Evolutionary conservation across 1,140 invertebrate genomes (phyloP).

Genomic region (Rhagoletis zephyria): DNA sequence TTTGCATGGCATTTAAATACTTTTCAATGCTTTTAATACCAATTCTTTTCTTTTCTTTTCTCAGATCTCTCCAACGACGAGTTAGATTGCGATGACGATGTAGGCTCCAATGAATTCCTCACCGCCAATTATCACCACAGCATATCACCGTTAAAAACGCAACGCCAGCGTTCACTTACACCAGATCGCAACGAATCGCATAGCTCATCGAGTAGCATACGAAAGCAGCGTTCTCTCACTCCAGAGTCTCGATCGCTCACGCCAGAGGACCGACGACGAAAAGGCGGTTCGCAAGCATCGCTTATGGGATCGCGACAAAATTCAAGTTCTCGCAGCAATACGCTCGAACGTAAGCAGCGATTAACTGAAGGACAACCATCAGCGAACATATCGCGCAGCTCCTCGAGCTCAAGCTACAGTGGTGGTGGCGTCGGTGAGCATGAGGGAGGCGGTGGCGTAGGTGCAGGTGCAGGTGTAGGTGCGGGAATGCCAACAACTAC

Average conservation of each 20-base stretch:
- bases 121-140: slow-evolving; percentile 65
- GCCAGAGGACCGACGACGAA: slow-evolving; percentile 69
- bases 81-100: slow-evolving; percentile 67
- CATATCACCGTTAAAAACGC: slow-evolving; percentile 67
- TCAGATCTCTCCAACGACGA: slow-evolving; percentile 72
- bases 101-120: slow-evolving; percentile 66
- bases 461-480: neutral
- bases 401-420: slow-evolving; percentile 72
- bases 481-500: neutral
- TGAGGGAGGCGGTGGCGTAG: neutral
- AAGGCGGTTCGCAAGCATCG: slow-evolving; percentile 69
- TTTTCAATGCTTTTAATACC: neutral
- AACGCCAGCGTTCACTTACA: slow-evolving; percentile 68
- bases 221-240: slow-evolving; percentile 71
- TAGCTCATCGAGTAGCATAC: slow-evolving; percentile 67
- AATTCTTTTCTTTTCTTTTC: neutral
- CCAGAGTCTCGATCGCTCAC: slow-evolving; percentile 70
- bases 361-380: slow-evolving; percentile 65
- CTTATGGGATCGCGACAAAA: slow-evolving; percentile 68
- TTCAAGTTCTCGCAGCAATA: slow-evolving; percentile 68
- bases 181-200: slow-evolving; percentile 71
- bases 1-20: neutral
- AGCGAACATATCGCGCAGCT: slow-evolving; percentile 69
- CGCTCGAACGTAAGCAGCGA: slow-evolving; percentile 66
- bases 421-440: slow-evolving; percentile 64